These are phyloP conservation scores for Eubasilissa splendida DNA, from an alignment of 2,888 invertebrate genomes.

Conservation along the genomic window DNA sequence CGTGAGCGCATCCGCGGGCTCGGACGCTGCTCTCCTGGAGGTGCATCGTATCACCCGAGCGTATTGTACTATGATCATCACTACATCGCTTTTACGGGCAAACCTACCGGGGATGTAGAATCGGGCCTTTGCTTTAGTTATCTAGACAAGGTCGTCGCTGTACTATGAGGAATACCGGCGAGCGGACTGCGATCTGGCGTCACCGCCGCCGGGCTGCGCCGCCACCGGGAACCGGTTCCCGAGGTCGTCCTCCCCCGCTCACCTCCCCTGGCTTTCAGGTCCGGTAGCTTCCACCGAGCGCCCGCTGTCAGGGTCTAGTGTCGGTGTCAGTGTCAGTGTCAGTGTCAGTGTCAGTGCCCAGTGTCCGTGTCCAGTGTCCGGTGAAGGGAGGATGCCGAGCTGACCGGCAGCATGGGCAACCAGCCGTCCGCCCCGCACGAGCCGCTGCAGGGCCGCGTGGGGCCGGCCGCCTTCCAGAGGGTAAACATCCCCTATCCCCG, in stretches of 20 bases:
- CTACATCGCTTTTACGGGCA: too few relatives aligned
- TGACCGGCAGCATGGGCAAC: slow-evolving; percentile 79
- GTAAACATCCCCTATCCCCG: slow-evolving; percentile 15
- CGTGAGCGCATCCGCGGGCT: too few relatives aligned
- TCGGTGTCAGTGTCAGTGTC: neutral
- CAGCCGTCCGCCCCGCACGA: slow-evolving; percentile 88
- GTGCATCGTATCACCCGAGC: too few relatives aligned
- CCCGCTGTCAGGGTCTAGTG: neutral
- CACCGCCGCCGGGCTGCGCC: neutral
- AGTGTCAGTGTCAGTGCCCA: neutral
- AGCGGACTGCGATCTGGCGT: slow-evolving; percentile 3
- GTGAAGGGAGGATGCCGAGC: slow-evolving; percentile 1
- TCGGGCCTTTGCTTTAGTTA: too few relatives aligned
- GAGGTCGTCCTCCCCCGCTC: slow-evolving; percentile 72
- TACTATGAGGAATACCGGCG: neutral
- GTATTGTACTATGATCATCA: too few relatives aligned
- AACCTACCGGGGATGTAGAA: too few relatives aligned
- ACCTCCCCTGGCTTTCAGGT: slow-evolving; percentile 69
- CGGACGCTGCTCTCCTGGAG: too few relatives aligned
- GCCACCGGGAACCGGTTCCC: slow-evolving; percentile 19
- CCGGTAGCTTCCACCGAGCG: slow-evolving; percentile 65
- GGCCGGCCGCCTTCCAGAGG: slow-evolving; percentile 61
- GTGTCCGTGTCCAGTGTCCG: slow-evolving; percentile 24
- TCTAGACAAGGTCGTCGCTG: too few relatives aligned
- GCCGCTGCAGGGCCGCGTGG: slow-evolving; percentile 80